Conservation (phyloP, 2,888 invertebrate genomes). For the Drosophila incognita region DNA sequence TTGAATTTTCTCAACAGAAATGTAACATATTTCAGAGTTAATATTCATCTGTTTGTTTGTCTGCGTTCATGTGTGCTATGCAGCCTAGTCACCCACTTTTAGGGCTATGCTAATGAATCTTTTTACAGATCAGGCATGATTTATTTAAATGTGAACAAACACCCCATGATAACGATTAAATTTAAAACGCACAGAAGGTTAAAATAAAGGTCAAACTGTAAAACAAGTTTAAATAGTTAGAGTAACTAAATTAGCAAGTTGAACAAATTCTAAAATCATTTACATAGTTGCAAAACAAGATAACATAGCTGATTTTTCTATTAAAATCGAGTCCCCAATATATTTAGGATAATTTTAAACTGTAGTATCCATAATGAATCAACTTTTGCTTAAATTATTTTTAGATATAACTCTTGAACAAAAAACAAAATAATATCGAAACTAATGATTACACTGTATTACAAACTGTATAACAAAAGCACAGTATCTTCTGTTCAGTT, state of each 20-base stretch:
- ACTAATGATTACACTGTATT: neutral
- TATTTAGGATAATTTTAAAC: too few relatives aligned
- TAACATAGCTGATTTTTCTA: neutral
- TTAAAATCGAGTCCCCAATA: neutral
- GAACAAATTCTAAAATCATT: neutral
- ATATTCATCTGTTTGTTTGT: neutral
- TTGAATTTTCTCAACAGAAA: neutral
- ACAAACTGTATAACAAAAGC: conserved; percentile 2
- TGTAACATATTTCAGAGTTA: neutral
- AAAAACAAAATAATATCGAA: neutral
- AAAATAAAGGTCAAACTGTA: neutral
- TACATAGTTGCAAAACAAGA: neutral
- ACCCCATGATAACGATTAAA: neutral
- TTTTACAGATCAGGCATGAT: too few relatives aligned
- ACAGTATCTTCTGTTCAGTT: neutral
- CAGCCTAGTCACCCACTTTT: neutral
- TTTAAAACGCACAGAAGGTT: neutral
- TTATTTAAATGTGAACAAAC: neutral
- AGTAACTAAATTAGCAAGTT: neutral
- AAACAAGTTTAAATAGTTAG: neutral
- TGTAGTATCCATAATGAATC: too few relatives aligned
- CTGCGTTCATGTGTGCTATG: neutral
- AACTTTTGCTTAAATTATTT: too few relatives aligned
- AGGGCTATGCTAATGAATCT: neutral
- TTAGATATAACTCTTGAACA: neutral